Evolutionary conservation across 2,888 invertebrate species (phyloP), one percentile per base, ranked within the genome.

Genomic region (Gymnoscelis rufifasciata): DNA sequence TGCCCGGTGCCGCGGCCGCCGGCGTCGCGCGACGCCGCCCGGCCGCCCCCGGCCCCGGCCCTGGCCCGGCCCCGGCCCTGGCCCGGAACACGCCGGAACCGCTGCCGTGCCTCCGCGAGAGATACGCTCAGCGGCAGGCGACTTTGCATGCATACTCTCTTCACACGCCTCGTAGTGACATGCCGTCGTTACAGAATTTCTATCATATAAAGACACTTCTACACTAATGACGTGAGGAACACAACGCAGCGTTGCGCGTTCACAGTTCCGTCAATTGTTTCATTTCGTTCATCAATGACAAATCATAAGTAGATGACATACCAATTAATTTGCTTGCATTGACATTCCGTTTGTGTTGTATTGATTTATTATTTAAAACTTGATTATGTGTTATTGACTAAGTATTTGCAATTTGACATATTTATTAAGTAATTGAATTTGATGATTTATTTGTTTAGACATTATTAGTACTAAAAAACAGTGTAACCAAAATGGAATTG

Each of bases 1-100:
- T 69, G 62, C 60, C 74, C 66, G 64, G 60, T 73, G 78, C 68
- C 63, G 66, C 69, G 69, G 71, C 66, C 74, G 77, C 67, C 75
- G 69, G 52, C 74, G 80, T 74, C 74, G 53, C 29, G 15, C 33
- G 65, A 67, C 71, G 70, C 46, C 71, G 74, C 56, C 60, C 72
- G 76, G 68, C 71, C 71, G 70, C 70, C 43, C 45, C 40, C 74
- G 19, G 67, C 70, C 73, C 71, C 60, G 45, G 36, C 43, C 39
- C 51, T 49, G n/a, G n/a, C n/a, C n/a, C n/a, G n/a, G n/a, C n/a
- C n/a, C n/a, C n/a, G n/a, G n/a, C n/a, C n/a, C n/a, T n/a, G 47
- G 38, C 45, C 39, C 51, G 51, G 52, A 51, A 19, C 56, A 42
- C 40, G 47, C 13, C 57, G n/a, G n/a, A n/a, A n/a, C 44, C 39